phyloP scores from a whole-genome alignment of 2,888 invertebrate species.

The Cephus pulcher region DNA sequence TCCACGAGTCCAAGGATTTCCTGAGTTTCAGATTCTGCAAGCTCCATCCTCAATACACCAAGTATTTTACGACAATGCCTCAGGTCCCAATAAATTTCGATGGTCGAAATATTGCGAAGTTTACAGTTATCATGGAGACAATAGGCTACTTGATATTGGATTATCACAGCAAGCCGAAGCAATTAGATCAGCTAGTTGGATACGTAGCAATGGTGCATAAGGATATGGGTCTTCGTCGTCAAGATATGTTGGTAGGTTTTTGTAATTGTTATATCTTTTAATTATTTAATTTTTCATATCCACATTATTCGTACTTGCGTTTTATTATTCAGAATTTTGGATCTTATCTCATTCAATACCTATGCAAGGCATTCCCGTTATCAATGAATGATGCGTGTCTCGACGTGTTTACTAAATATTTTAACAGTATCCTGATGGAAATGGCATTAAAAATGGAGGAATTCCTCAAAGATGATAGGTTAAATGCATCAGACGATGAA shows the following conservation, averaged over 20 bases:
- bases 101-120: constrained; percentile 36
- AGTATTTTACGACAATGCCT: constrained; percentile 43
- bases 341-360: constrained; percentile 36
- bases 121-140: constrained; percentile 46
- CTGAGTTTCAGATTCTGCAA: constrained; percentile 40
- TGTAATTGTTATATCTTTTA: constrained; percentile 9
- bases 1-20: neutral
- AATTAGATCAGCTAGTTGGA: constrained; percentile 42
- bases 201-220: constrained; percentile 53
- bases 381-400: constrained; percentile 32
- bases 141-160: constrained; percentile 47
- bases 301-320: neutral
- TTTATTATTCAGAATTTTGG: constrained; percentile 37
- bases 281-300: neutral
- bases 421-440: constrained; percentile 38
- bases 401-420: constrained; percentile 36
- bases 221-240: constrained; percentile 43
- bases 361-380: constrained; percentile 36
- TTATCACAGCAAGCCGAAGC: constrained; percentile 42
- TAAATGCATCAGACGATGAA: neutral
- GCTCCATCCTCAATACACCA: constrained; percentile 42
- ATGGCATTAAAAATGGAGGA: constrained; percentile 41
- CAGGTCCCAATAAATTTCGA: constrained; percentile 37
- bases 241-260: constrained; percentile 40
- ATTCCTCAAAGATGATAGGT: constrained; percentile 26